Evolutionary conservation across 2,888 invertebrate genomes (phyloP).

Genomic region (Drosophila trichaetosa): DNA sequence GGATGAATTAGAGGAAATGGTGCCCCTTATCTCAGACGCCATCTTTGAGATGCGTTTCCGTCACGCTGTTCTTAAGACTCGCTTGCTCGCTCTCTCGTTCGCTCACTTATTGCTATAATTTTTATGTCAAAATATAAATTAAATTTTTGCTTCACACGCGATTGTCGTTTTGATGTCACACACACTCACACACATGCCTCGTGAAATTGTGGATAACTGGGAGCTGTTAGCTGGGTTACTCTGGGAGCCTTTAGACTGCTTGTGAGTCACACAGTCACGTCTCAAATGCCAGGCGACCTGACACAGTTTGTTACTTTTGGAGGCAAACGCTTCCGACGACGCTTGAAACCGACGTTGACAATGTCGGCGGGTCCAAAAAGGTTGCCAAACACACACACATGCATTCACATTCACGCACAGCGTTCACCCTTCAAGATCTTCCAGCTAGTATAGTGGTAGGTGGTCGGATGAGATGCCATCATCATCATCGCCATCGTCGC

Average conservation of each 20-base stretch:
- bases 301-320: conserved; percentile 81
- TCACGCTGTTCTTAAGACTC: conserved; percentile 41
- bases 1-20: conserved; percentile 45
- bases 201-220: conserved; percentile 29
- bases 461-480: conserved; percentile 57
- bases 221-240: conserved; percentile 19
- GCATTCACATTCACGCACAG: not conserved
- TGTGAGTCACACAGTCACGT: conserved; percentile 78
- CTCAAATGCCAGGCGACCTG: conserved; percentile 76
- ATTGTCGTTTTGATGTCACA: conserved; percentile 81
- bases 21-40: conserved; percentile 53
- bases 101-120: conserved; percentile 78
- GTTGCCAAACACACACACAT: conserved; percentile 45
- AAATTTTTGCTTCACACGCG: conserved; percentile 81
- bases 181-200: conserved; percentile 17
- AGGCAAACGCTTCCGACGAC: conserved; percentile 59
- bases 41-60: conserved; percentile 64
- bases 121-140: conserved; percentile 81
- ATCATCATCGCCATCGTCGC: conserved; percentile 31
- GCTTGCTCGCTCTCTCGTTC: conserved; percentile 12
- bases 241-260: conserved; percentile 46
- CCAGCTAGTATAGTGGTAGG: conserved; percentile 35
- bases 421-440: conserved; percentile 62
- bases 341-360: conserved; percentile 70
- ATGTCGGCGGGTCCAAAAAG: conserved; percentile 57